Evolutionary conservation across 2,113 vertebrate species (phyloP), one percentile per base, ranked within the genome.

Genomic region (Acanthisitta chloris): DNA sequence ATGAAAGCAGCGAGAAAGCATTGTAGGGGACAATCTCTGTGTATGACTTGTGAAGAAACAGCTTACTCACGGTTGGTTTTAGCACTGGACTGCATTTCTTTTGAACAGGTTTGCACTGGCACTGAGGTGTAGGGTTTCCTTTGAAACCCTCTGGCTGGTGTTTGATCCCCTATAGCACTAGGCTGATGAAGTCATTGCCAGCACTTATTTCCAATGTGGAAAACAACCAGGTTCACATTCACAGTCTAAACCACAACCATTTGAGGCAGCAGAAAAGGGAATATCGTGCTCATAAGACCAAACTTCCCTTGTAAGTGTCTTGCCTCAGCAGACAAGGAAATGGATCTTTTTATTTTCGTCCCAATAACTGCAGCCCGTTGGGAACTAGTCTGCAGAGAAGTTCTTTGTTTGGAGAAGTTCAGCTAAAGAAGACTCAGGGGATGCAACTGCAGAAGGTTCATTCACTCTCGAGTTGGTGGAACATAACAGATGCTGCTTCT

Each of bases 401-500:
- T 62, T 55, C 48, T 66, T 57, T 70, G 14, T 64, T 17, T 23
- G 16, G 34, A 43, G 21, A 66, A 48, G 48, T 70, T 86, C 46
- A 62, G n/a, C 52, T 65, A 21, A 65, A 82, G 81, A 26, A 58
- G n/a, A 25, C 58, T 62, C 17, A 19, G 40, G 82, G n/a, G 29
- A 49, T 55, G 33, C 2, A 11, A 58, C 34, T 78, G 48, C 40
- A 55, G 61, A 80, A 58, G 42, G 45, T 66, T 76, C 69, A 55
- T 9, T 51, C 20, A 6, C 29, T 45, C 33, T 8, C 46, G 17
- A 45, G 14, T 5, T n/a, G 34, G 34, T 49, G 55, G 48, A 72
- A 57, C 1, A 0, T 11, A 58, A 17, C 16, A 43, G 52, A 6
- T 9, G 4, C 14, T 4, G 1, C 49, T 54, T 45, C n/a, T 69